A percentile compares a stretch with the other conserved stretches of the same genome.
Evolutionary conservation across 2,797 vertebrate species (phyloP).

Genomic region (Chiloscyllium punctatum): DNA sequence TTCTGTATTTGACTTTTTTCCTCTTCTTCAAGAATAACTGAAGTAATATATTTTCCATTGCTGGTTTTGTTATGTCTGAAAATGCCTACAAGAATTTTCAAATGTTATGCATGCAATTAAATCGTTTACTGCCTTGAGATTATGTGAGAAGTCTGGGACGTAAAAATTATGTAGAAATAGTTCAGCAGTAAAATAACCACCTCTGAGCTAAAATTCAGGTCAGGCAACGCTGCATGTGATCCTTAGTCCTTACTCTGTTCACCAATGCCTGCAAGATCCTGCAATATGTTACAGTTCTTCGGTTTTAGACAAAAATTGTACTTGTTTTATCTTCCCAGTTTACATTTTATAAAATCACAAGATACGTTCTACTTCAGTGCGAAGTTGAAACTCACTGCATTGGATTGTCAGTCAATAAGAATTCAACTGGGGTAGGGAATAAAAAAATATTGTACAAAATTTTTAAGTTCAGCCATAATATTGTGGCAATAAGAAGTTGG

Average conservation of each 20-base stretch:
- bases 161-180: neutral
- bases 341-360: neutral
- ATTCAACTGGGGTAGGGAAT: too few relatives aligned
- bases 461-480: too few relatives aligned
- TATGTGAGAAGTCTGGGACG: neutral
- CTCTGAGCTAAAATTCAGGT: neutral
- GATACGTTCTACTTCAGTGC: neutral
- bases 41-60: neutral
- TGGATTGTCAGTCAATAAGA: too few relatives aligned
- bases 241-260: neutral
- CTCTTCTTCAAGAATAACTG: conserved; percentile 6
- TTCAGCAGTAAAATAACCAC: neutral
- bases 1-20: neutral
- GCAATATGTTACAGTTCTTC: neutral
- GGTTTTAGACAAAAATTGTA: neutral
- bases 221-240: neutral
- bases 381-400: neutral
- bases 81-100: neutral
- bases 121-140: neutral
- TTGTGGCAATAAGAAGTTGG: too few relatives aligned
- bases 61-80: neutral
- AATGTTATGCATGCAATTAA: neutral
- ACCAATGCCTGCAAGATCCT: neutral
- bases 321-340: neutral
- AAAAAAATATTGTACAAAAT: too few relatives aligned